Conservation (phyloP, 1,140 invertebrate species). For the Condylostylus longicornis region DNA sequence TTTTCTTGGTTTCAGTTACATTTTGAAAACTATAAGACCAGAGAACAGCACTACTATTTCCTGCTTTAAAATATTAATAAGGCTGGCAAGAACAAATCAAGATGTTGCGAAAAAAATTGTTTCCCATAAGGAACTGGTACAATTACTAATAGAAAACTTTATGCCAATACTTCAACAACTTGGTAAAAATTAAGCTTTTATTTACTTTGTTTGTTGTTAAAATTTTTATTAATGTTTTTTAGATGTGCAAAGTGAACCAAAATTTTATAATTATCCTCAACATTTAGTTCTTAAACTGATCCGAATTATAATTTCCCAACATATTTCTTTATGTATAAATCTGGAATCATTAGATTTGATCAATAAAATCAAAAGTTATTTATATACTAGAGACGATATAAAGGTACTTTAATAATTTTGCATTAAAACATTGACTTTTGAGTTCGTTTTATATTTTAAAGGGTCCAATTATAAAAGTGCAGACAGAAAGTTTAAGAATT, state of each 20-base stretch:
- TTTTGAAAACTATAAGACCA: constrained; percentile 47
- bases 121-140: constrained; percentile 39
- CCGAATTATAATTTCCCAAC: constrained; percentile 21
- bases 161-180: constrained; percentile 30
- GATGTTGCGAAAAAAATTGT: constrained; percentile 42
- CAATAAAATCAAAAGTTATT: constrained; percentile 15
- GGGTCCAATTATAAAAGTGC: constrained; percentile 33
- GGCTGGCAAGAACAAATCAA: constrained; percentile 49
- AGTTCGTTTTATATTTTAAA: constrained; percentile 9
- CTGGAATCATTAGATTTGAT: constrained; percentile 12
- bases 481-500: constrained; percentile 38
- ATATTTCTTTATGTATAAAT: constrained; percentile 17
- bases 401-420: constrained; percentile 12
- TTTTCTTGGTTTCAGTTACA: constrained; percentile 39
- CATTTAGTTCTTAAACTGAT: constrained; percentile 21
- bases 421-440: too few relatives aligned
- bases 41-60: constrained; percentile 46
- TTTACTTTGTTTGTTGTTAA: not conserved
- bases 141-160: constrained; percentile 41
- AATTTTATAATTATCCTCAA: constrained; percentile 21
- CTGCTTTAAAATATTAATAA: constrained; percentile 52
- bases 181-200: constrained; percentile 4
- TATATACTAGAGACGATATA: constrained; percentile 18
- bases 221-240: not conserved
- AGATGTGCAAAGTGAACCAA: constrained; percentile 1